Evolutionary conservation across 2,888 invertebrate species (phyloP), one percentile per base, ranked within the genome.

Genomic region (Caenorhabditis afra): DNA sequence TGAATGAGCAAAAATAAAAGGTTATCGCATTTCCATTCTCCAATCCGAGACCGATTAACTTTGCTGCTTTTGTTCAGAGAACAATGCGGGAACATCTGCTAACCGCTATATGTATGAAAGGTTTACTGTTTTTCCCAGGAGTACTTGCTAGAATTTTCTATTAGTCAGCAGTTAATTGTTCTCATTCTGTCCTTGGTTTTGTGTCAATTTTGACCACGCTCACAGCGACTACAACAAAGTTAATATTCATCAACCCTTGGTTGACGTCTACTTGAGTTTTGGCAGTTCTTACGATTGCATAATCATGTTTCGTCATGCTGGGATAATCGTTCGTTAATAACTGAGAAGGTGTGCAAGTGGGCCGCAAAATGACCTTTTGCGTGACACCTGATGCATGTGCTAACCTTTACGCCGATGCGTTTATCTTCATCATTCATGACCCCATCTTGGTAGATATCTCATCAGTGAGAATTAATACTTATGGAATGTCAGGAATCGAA

Each of bases 371-470:
- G 66, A 66, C 74, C 65, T 65, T 66, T 59, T 50, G 71, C 64
- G 71, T 57, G 57, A 64, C 49, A 71, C 64, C 71, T 66, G 61
- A 52, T 75, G 66, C 74, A 53, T 67, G 53, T 61, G 50, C 57
- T 76, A 70, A 77, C 70, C 59, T 77, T 70, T 70, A 70, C 76
- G 70, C 64, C 52, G 64, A 68, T 64, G 67, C 52, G 62, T 77
- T 64, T 70, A 77, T 77, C 68, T 59, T 39, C 37, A 59, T 57
- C 58, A 74, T 74, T 71, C 49, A 57, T 71, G 57, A 62, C 41
- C 62, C 57, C 23, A 49, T 62, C 53, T 52, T 49, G 62, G 62
- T 64, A 41, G 3, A 20, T 23, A 44, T 20, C 68, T 44, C 39
- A 68, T 61, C 41, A 52, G 44, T 68, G 44, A n/a, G n/a, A n/a